Percentiles rank a stretch among this genome's conserved stretches.
phyloP scores from a whole-genome alignment of 2,797 vertebrate species.

The Lutjanus campechanus region DNA sequence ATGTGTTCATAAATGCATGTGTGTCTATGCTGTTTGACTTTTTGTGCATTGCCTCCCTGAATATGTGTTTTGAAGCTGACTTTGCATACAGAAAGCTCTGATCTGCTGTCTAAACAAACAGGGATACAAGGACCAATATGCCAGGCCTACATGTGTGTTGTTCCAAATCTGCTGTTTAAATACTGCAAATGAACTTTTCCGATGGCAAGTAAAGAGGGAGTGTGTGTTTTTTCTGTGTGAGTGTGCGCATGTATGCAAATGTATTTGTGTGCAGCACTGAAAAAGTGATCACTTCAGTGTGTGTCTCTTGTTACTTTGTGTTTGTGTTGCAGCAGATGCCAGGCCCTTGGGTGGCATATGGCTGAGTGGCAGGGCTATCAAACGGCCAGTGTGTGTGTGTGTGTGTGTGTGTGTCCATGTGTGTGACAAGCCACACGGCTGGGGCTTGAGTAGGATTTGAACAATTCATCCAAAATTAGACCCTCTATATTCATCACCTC shows the following conservation, averaged over 20 bases:
- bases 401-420: slow-evolving; percentile 7
- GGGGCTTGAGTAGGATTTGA: slow-evolving; percentile 39
- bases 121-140: background rate
- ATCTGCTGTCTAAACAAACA: slow-evolving; percentile 70
- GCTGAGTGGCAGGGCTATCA: slow-evolving; percentile 81
- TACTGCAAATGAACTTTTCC: slow-evolving; percentile 52
- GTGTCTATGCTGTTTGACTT: slow-evolving; percentile 13
- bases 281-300: slow-evolving; percentile 42
- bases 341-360: slow-evolving; percentile 78
- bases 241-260: slow-evolving; percentile 34
- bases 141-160: slow-evolving; percentile 20
- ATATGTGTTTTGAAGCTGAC: slow-evolving; percentile 62
- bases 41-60: background rate
- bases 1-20: slow-evolving; percentile 22
- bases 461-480: slow-evolving; percentile 45
- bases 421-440: slow-evolving; percentile 41
- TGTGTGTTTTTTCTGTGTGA: background rate
- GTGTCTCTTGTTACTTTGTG: slow-evolving; percentile 49
- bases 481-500: slow-evolving; percentile 48
- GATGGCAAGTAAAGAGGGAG: slow-evolving; percentile 67
- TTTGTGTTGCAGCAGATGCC: slow-evolving; percentile 77
- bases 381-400: slow-evolving; percentile 58
- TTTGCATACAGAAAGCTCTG: slow-evolving; percentile 77
- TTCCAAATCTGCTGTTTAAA: slow-evolving; percentile 39
- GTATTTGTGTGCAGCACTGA: slow-evolving; percentile 9